Percentiles rank a stretch among this genome's conserved stretches.
Evolutionary conservation across 2,113 vertebrate species (phyloP).

Genomic region (Micromys minutus): DNA sequence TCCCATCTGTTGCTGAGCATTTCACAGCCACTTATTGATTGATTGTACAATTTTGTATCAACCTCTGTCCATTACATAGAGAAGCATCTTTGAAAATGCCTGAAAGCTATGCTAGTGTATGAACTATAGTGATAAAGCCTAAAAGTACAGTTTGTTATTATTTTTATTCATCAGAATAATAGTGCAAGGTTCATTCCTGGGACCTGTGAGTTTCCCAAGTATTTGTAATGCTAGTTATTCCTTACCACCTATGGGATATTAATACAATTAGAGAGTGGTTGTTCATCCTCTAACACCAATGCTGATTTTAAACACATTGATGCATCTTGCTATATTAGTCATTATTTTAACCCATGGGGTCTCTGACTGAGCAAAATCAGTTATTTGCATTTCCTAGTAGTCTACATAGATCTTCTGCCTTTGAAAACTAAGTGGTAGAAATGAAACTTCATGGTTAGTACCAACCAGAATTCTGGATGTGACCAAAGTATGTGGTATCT

Average conservation of each 20-base stretch:
- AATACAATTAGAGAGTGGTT: neutral
- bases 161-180: neutral
- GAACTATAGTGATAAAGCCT: neutral
- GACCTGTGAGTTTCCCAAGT: neutral
- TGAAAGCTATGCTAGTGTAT: neutral
- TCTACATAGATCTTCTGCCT: neutral
- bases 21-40: neutral
- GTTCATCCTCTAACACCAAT: neutral
- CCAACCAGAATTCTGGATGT: neutral
- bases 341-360: neutral
- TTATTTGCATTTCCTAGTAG: neutral
- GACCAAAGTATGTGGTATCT: neutral
- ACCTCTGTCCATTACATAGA: neutral
- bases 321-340: neutral
- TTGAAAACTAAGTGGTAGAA: neutral
- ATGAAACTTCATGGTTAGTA: neutral
- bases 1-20: neutral
- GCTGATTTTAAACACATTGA: too few relatives aligned
- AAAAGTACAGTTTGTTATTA: neutral
- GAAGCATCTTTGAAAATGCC: neutral
- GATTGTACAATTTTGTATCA: neutral
- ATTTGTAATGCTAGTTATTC: neutral
- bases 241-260: neutral
- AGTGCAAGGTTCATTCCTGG: neutral
- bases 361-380: neutral